These are phyloP conservation scores for Xiphophorus couchianus DNA, from an alignment of 2,113 vertebrate species.

Conservation along the genomic window DNA sequence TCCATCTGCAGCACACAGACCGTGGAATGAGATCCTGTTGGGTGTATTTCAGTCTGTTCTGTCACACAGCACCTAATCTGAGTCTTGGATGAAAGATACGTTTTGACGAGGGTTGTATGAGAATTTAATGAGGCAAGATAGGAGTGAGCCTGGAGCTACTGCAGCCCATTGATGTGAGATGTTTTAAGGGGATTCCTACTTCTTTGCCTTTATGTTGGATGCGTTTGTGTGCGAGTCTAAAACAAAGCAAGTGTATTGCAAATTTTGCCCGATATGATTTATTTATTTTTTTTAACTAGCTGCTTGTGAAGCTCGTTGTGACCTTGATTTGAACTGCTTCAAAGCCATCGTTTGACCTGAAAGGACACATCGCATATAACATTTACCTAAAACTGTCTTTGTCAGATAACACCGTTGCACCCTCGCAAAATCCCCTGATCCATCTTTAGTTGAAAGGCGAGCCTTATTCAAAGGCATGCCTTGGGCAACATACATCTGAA, in stretches of 20 bases:
- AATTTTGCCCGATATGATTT: conserved; percentile 3
- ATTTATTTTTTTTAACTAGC: background rate
- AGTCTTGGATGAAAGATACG: conserved; percentile 73
- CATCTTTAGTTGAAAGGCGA: conserved; percentile 57
- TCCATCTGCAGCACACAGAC: conserved; percentile 45
- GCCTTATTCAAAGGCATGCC: conserved; percentile 62
- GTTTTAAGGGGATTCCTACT: conserved; percentile 71
- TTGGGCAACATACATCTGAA: conserved; percentile 52
- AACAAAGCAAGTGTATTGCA: conserved; percentile 9
- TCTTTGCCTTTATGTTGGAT: conserved; percentile 48
- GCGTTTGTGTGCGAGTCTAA: conserved; percentile 32
- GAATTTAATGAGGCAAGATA: conserved; percentile 80
- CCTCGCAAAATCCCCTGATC: conserved; percentile 49
- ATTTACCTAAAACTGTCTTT: conserved; percentile 47
- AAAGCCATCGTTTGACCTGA: conserved; percentile 43
- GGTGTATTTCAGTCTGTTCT: conserved; percentile 43
- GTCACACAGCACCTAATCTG: conserved; percentile 21
- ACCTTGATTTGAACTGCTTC: conserved; percentile 42
- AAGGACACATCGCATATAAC: conserved; percentile 30
- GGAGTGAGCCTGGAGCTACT: conserved; percentile 63
- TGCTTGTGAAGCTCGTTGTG: background rate
- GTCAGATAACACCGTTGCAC: conserved; percentile 44
- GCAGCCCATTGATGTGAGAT: conserved; percentile 59
- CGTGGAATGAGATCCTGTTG: conserved; percentile 36
- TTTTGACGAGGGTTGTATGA: conserved; percentile 75